Base-by-base conservation (phyloP, 2,888 invertebrate species). In the Acanthoscelides obtectus region DNA sequence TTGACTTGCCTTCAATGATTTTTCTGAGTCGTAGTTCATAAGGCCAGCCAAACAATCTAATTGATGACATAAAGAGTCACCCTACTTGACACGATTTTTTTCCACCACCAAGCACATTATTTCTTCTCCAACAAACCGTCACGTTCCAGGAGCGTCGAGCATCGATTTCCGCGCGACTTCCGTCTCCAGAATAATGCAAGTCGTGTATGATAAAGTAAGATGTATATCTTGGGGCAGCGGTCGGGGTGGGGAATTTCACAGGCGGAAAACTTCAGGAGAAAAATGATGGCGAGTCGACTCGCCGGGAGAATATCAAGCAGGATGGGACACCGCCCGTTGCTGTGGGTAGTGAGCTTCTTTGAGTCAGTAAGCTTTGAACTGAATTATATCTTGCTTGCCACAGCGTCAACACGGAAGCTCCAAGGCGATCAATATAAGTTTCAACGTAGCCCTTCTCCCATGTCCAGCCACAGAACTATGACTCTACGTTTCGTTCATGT, bases 261-360 rank as follows among this genome's bases (percentile, higher is more conserved):
- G 83, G 82, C 81, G 82, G 83, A 83, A 83, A 84, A 83, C 82
- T 84, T 83, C 82, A 81, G 81, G 82, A 80, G 81, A 81, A 82
- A 81, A 83, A 84, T 84, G 84, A 85, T 82, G 84, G 83, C 84
- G 82, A 82, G 83, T 82, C 81, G 82, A 83, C 82, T 82, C 84
- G 84, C 80, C 81, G 79, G 77, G 81, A 77, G 85, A 84, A 85
- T 85, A 84, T 83, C 82, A 85, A 85, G 81, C 81, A 81, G 80
- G 70, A 73, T 75, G 76, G 78, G 79, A 80, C 79, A 79, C 77
- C 79, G 78, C 78, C 78, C 45, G 45, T 45, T 45, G 17, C 17
- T 45, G 8, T 45, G 45, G 45, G 45, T 12, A 17, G 45, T 12
- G 45, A 12, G 45, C 45, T 45, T 6, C 17, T 45, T 12, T 45